Percentiles rank a stretch among this genome's conserved stretches.
Conservation (phyloP, 2,888 invertebrate genomes). For the Ophion ellenae region DNA sequence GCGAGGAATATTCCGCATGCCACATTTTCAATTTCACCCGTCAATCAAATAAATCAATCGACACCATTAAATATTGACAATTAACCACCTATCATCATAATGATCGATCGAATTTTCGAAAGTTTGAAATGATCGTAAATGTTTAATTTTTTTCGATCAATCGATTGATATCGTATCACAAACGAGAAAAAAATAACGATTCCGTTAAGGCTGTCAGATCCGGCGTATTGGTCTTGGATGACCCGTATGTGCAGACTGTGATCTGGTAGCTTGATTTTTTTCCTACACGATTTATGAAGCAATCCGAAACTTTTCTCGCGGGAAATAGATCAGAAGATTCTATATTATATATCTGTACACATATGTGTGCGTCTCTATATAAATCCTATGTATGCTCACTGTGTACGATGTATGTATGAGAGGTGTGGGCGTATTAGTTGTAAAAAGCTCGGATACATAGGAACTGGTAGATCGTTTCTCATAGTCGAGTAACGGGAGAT, state of each 20-base stretch:
- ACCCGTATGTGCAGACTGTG: conserved; percentile 1
- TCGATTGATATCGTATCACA: no score
- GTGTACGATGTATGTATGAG: neutral
- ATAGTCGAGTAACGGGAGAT: conserved; percentile 62
- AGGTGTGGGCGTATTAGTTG: conserved; percentile 2
- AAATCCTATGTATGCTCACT: neutral
- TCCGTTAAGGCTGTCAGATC: no score
- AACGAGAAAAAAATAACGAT: no score
- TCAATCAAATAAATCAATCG: no score
- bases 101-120: no score
- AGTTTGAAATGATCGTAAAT: no score
- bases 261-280: conserved; percentile 29
- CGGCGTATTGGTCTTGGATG: neutral
- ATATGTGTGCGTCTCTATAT: conserved; percentile 13
- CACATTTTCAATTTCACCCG: no score
- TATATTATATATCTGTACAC: conserved; percentile 3
- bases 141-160: no score
- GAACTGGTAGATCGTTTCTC: conserved; percentile 59
- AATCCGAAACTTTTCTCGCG: conserved; percentile 52
- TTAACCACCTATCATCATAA: no score
- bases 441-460: conserved; percentile 41
- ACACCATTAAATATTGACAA: no score
- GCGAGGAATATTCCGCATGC: no score
- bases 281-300: conserved; percentile 52
- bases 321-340: conserved; percentile 28